Percentiles rank a stretch among this genome's conserved stretches.
These are phyloP conservation scores for Phasianus colchicus DNA, from an alignment of 2,113 vertebrate species.

Conservation along the genomic window DNA sequence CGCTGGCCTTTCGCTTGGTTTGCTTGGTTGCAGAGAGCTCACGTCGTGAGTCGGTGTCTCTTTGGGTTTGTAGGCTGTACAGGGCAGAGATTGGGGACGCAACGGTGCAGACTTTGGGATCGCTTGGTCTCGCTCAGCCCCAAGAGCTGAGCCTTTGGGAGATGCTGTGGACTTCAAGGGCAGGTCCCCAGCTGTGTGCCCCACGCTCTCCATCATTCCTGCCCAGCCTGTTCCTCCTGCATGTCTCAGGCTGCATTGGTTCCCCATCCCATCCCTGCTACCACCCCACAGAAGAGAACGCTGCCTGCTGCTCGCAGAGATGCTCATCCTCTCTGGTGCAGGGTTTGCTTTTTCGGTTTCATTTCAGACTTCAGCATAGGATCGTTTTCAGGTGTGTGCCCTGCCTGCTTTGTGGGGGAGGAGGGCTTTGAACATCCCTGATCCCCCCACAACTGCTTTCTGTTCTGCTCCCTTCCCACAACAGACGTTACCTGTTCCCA, in stretches of 20 bases:
- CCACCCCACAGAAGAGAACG: neutral
- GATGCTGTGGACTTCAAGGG: neutral
- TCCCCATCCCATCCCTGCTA: neutral
- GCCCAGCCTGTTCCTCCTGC: neutral
- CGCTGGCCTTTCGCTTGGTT: slow-evolving; percentile 38
- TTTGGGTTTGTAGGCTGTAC: neutral
- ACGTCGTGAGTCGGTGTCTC: neutral
- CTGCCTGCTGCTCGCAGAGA: neutral
- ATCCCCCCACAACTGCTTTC: neutral
- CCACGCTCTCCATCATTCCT: neutral
- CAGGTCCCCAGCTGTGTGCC: neutral
- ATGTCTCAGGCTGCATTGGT: neutral
- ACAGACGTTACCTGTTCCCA: neutral
- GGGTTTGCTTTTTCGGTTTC: slow-evolving; percentile 11
- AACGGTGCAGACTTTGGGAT: neutral
- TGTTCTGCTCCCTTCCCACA: neutral
- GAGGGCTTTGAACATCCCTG: neutral
- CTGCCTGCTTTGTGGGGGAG: neutral
- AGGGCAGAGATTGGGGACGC: neutral
- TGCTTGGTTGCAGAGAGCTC: slow-evolving; percentile 63
- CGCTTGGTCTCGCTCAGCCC: neutral
- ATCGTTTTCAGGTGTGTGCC: slow-evolving; percentile 15
- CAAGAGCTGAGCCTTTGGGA: neutral
- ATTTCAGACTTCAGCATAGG: neutral
- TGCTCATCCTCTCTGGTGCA: neutral